Evolutionary conservation across 1,140 invertebrate species (phyloP).

Genomic region (Condylostylus longicornis): DNA sequence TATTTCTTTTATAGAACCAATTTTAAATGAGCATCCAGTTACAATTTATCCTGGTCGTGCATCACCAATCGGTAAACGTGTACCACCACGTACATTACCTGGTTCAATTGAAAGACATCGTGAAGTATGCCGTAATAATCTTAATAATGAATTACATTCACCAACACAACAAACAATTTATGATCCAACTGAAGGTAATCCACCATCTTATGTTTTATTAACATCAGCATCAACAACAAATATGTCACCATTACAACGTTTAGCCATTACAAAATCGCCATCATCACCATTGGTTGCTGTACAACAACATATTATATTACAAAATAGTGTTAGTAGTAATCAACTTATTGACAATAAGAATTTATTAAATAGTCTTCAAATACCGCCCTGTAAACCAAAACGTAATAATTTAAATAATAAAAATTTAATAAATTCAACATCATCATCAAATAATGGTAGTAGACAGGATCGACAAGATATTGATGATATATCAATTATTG

Average conservation of each 20-base stretch:
- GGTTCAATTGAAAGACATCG: conserved; percentile 56
- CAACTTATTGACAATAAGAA: conserved; percentile 28
- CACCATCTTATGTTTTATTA: conserved; percentile 16
- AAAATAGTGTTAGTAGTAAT: neutral
- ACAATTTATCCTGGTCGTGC: conserved; percentile 42
- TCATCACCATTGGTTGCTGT: conserved; percentile 2
- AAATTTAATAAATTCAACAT: too few relatives aligned
- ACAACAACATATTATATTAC: neutral
- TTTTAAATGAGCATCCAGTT: conserved; percentile 42
- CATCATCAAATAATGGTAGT: too few relatives aligned
- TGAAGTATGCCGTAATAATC: conserved; percentile 52
- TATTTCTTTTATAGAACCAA: conserved; percentile 16
- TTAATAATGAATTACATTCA: too few relatives aligned
- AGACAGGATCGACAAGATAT: too few relatives aligned
- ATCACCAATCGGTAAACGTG: conserved; percentile 39
- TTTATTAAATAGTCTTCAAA: conserved; percentile 3
- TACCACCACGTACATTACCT: conserved; percentile 49
- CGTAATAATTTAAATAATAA: too few relatives aligned
- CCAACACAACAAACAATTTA: conserved; percentile 1
- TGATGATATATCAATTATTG: too few relatives aligned
- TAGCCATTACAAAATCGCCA: conserved; percentile 2
- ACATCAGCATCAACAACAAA: conserved; percentile 17
- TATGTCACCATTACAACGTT: conserved; percentile 1
- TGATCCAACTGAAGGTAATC: conserved; percentile 10
- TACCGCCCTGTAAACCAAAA: neutral